Evolutionary conservation across 2,888 invertebrate species (phyloP).

Genomic region (Drosophila meridiana): DNA sequence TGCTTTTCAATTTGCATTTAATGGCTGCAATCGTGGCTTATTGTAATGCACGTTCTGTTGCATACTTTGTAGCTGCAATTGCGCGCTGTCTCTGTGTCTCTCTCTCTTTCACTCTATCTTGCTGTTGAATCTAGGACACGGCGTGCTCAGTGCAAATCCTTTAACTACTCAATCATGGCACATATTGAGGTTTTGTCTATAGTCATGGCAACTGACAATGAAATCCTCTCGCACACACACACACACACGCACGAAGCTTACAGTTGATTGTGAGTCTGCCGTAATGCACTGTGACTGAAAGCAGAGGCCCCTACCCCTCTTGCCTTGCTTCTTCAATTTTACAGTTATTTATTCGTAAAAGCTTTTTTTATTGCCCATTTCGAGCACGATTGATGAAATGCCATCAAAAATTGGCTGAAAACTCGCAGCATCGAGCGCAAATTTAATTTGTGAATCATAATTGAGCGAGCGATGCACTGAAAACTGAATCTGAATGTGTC

Average conservation of each 20-base stretch:
- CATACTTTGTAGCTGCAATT: constrained; percentile 66
- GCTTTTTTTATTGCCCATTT: constrained; percentile 65
- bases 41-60: constrained; percentile 55
- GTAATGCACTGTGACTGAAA: constrained; percentile 9
- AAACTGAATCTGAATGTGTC: constrained; percentile 20
- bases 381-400: constrained; percentile 48
- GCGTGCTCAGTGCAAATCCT: constrained; percentile 39
- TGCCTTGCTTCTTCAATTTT: constrained; percentile 9
- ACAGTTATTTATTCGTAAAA: constrained; percentile 49
- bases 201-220: constrained; percentile 36
- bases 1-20: constrained; percentile 15
- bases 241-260: constrained; percentile 14
- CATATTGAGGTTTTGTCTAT: constrained; percentile 27
- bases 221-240: constrained; percentile 19
- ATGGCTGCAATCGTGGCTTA: constrained; percentile 37
- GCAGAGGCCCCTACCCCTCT: background rate
- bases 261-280: constrained; percentile 32
- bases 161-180: constrained; percentile 43
- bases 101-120: background rate
- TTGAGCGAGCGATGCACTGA: constrained; percentile 51
- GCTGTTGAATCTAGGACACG: constrained; percentile 62
- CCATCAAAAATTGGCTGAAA: constrained; percentile 53
- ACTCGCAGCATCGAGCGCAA: constrained; percentile 51
- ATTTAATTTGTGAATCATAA: constrained; percentile 70
- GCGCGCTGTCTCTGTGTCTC: background rate